Base-by-base conservation (phyloP, 2,888 invertebrate genomes). In the Epistrophella euchroma region DNA sequence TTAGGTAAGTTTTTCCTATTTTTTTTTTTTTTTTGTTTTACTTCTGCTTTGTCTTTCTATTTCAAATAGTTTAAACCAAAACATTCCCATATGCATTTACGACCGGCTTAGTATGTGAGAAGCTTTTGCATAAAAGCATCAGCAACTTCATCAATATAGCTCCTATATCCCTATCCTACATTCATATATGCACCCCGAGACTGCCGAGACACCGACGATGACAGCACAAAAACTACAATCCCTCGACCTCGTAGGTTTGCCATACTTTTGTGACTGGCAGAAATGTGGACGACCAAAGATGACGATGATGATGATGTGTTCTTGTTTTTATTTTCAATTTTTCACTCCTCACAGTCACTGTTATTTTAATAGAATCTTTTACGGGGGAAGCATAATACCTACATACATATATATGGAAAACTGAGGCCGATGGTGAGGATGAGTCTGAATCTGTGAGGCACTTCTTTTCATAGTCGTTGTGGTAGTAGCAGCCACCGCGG, bases 201-300 rank as follows among this genome's bases (percentile, higher is more conserved):
- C 56, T 17, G 25, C 32, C n/a, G 17, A 56, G 25, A 28, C 32
- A 58, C 17, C 58, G 10, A 28, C 28, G 6, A 4, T 9, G 9
- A 58, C 17, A 37, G 13, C 17, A 58, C 35, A 35, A 37, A 35
- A 56, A 78, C 55, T 43, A 9, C 56, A 64, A 50, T 62, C 50
- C 56, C 25, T 56, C 66, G 43, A 70, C 68, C 35, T 55, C 17
- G 25, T 70, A 40, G 19, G 4, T 47, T 35, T 79, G 50, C 68
- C 50, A 60, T 74, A 62, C 40, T 74, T 52, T 43, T 75, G 60
- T 77, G 77, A 68, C 50, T 64, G 76, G 72, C 43, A 60, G 47
- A 55, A 28, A 73, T 77, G 72, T 72, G 52, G 76, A 72, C 11
- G 72, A 77, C 40, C 50, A 52, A 17, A 72, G 28, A 60, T 35